Percentiles rank a stretch among this genome's conserved stretches.
phyloP scores from a whole-genome alignment of 2,888 invertebrate species.

The Aporophyla lueneburgensis region DNA sequence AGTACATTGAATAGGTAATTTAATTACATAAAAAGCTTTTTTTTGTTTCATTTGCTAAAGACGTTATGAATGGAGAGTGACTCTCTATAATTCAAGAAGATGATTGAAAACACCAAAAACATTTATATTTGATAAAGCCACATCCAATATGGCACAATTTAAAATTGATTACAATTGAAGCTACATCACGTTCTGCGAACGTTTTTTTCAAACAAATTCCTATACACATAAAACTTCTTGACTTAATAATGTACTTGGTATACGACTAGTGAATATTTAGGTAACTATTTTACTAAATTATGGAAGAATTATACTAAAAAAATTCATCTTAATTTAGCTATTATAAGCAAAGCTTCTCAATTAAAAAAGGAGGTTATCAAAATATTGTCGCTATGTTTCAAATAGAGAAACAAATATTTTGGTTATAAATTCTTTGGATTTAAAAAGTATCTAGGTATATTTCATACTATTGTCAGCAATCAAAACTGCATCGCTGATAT shows the following conservation, averaged over 20 bases:
- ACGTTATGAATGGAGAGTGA: conserved; percentile 63
- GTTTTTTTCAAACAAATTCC: conserved; percentile 63
- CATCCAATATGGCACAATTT: conserved; percentile 76
- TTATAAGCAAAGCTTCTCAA: conserved; percentile 58
- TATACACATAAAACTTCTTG: conserved; percentile 63
- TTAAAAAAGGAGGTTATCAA: conserved; percentile 46
- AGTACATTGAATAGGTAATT: conserved; percentile 72
- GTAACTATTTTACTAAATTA: conserved; percentile 67
- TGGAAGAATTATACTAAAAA: conserved; percentile 69
- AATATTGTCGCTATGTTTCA: conserved; percentile 14
- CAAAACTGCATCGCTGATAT: not conserved
- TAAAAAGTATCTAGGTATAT: conserved; percentile 1
- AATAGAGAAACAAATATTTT: conserved; percentile 14
- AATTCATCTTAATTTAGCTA: conserved; percentile 68
- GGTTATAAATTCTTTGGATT: conserved; percentile 24
- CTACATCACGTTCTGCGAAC: conserved; percentile 69
- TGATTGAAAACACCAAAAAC: conserved; percentile 56
- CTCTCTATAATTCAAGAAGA: conserved; percentile 61
- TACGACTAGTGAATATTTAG: conserved; percentile 73
- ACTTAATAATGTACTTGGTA: conserved; percentile 71
- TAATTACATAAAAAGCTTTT: conserved; percentile 73
- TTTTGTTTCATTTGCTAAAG: conserved; percentile 65
- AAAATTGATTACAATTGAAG: conserved; percentile 65
- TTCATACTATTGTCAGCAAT: not conserved
- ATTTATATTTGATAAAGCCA: conserved; percentile 64